These are phyloP conservation scores for Glossophaga mutica DNA, from an alignment of 2,797 vertebrate species.

Conservation along the genomic window DNA sequence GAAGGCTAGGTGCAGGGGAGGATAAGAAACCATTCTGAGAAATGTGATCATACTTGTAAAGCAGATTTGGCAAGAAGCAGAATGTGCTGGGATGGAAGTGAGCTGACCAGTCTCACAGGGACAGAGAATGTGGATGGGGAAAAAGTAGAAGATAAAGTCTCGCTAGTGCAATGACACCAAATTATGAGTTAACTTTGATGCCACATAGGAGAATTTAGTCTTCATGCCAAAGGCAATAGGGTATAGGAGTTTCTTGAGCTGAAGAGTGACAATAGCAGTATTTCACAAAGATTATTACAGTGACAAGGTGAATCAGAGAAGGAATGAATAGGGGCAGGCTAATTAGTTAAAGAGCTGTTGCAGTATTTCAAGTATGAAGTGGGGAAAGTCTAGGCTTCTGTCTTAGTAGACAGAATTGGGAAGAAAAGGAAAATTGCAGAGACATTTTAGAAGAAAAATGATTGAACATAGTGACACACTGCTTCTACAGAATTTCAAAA, in stretches of 20 bases:
- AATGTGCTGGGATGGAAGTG: background rate
- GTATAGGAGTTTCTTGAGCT: background rate
- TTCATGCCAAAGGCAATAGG: background rate
- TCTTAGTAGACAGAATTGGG: background rate
- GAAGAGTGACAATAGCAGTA: background rate
- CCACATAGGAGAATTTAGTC: background rate
- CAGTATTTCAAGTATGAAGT: background rate
- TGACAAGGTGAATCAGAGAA: background rate
- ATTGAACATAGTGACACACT: background rate
- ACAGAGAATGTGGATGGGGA: background rate
- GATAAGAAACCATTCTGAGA: background rate
- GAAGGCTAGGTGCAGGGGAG: background rate
- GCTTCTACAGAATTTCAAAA: conserved; percentile 1
- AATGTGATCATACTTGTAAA: background rate
- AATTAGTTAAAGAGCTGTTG: background rate
- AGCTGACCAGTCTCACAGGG: background rate
- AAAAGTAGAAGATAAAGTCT: background rate
- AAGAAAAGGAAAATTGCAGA: background rate
- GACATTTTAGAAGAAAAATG: background rate
- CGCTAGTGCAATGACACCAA: background rate
- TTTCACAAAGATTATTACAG: background rate
- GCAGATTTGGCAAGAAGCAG: background rate
- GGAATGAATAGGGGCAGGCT: background rate
- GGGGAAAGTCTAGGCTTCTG: background rate
- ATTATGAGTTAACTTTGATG: background rate